Base-by-base conservation (phyloP, 2,113 vertebrate genomes). In the Strigops habroptila region DNA sequence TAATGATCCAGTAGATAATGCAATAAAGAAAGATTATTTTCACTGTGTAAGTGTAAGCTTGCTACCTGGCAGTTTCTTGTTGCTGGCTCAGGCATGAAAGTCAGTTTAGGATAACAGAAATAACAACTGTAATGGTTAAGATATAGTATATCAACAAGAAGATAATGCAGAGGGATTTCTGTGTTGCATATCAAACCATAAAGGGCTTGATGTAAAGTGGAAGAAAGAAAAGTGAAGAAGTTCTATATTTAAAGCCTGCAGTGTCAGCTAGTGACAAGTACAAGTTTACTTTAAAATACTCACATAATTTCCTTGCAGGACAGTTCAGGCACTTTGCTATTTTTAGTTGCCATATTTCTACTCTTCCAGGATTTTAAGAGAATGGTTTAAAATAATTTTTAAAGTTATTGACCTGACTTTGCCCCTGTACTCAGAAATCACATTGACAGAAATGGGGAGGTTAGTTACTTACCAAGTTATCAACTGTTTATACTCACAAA, bases 1-100 rank as follows among this genome's bases (percentile, higher is more conserved):
- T 95, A 95, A 94, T 95, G 96, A 88, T 83, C 89, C 92, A 75
- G 84, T 23, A 78, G 91, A 95, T 95, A 91, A 91, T 37, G 86
- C 85, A 91, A 91, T 96, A 91, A 91, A 87, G 84, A 35, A 49
- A 63, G 92, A 62, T 82, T 70, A 73, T 96, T 94, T 96, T 94
- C 91, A 33, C 77, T 62, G 35, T 60, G 18, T 15, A 91, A 89
- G 70, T 91, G 69, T 67, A n/a, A 79, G 71, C 76, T 84, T 96
- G 86, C 82, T 95, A 88, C 93, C 95, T 96, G 82, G 79, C 64
- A 75, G 69, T 84, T 95, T 82, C 80, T 92, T 73, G 88, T 88
- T 86, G 80, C 80, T 78, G 86, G 76, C 41, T 94, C 77, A 79
- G 93, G 73, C 2, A 1, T 88, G 86, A 57, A 90, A 96, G 88